Conservation (phyloP, 2,113 vertebrate genomes). For the Corythornis madagascariensis region DNA sequence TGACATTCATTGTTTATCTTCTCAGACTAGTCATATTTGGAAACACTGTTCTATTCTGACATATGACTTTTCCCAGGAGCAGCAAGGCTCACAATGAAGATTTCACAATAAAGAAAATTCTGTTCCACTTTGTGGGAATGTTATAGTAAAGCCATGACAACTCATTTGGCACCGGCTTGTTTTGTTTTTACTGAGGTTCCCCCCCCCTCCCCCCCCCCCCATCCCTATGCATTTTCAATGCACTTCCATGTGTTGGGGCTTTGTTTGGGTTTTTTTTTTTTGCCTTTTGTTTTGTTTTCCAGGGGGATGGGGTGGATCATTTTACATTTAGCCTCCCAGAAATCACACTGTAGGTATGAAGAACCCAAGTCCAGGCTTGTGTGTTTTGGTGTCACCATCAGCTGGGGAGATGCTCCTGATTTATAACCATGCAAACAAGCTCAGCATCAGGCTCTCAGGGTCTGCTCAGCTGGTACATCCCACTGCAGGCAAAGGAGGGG, state of each 20-base stretch:
- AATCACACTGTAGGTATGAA: not conserved
- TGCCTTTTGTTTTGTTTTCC: not conserved
- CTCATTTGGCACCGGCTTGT: conserved; percentile 34
- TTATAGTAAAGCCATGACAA: conserved; percentile 59
- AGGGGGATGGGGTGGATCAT: not conserved
- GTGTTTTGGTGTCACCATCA: not conserved
- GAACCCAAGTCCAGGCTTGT: not conserved
- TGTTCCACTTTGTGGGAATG: conserved; percentile 48
- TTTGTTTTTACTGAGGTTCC: conserved; percentile 27
- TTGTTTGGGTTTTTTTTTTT: not conserved
- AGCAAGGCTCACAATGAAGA: conserved; percentile 46
- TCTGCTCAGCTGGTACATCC: not conserved
- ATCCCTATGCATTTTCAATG: not conserved
- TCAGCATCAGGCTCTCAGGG: not conserved
- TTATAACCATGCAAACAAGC: not conserved
- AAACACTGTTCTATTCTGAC: conserved; percentile 64
- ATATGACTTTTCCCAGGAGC: conserved; percentile 72
- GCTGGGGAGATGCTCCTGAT: not conserved
- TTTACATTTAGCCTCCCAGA: conserved; percentile 26
- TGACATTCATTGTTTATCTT: conserved; percentile 69
- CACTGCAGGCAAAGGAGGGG: not conserved
- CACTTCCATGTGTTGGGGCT: not conserved
- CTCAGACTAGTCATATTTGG: conserved; percentile 67
- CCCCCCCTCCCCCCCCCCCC: not conserved
- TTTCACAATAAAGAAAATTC: conserved; percentile 71